These are phyloP conservation scores for Poeciliopsis turrubarensis DNA, from an alignment of 2,113 vertebrate species.

Conservation along the genomic window DNA sequence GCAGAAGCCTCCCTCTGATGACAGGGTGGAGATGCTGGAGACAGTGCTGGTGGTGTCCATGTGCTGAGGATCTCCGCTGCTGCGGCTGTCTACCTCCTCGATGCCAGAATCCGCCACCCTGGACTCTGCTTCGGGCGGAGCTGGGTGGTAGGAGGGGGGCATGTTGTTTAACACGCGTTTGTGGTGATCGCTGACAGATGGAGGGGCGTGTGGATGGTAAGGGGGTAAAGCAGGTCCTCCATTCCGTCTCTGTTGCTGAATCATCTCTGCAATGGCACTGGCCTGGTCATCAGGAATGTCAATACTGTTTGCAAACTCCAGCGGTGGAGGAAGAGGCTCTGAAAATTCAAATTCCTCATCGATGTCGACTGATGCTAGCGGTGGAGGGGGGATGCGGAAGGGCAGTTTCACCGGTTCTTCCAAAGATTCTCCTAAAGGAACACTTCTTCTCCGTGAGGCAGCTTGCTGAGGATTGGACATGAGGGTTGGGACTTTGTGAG, in stretches of 20 bases:
- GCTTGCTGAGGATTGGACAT: conserved; percentile 73
- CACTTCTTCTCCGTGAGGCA: conserved; percentile 80
- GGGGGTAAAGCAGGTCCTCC: conserved; percentile 69
- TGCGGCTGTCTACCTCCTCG: conserved; percentile 93
- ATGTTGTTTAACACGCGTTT: conserved; percentile 87
- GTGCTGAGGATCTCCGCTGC: conserved; percentile 90
- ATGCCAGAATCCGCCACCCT: conserved; percentile 90
- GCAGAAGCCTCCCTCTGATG: conserved; percentile 89
- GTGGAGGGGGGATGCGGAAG: conserved; percentile 93
- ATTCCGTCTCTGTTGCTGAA: conserved; percentile 82
- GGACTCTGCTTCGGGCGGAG: conserved; percentile 86
- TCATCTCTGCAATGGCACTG: conserved; percentile 82
- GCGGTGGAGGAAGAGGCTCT: conserved; percentile 93
- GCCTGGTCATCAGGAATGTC: conserved; percentile 92
- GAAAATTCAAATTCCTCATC: conserved; percentile 96
- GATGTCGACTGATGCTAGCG: conserved; percentile 91
- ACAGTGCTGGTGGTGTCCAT: conserved; percentile 97
- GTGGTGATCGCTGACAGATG: conserved; percentile 73
- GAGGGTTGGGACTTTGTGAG: conserved; percentile 68
- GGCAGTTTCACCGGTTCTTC: conserved; percentile 91
- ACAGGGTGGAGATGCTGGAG: conserved; percentile 96
- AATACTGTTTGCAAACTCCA: conserved; percentile 98
- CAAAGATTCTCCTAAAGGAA: conserved; percentile 85
- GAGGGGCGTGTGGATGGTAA: conserved; percentile 75
- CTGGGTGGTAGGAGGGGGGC: conserved; percentile 85